Base-by-base conservation (phyloP, 2,888 invertebrate species). In the Diarsia brunnea region DNA sequence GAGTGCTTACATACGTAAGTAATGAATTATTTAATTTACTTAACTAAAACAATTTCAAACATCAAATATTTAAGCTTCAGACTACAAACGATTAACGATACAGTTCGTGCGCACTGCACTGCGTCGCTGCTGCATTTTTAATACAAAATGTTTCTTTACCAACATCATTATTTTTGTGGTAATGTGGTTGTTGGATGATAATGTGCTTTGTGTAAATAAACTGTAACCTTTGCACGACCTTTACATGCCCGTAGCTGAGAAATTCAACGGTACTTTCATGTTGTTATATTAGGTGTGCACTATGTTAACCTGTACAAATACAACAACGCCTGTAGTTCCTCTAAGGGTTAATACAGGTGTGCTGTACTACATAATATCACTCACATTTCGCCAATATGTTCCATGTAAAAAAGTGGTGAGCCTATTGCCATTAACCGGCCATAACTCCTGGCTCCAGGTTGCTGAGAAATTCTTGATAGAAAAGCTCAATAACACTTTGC, bases 161-260 rank as follows among this genome's bases (percentile, higher is more conserved):
- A 21, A 60, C 67, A 38, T 78, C 70, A 78, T 69, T 75, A 75
- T 73, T 74, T 75, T 64, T 64, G 55, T 73, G 68, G 55, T 43
- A 47, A 72, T 69, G 61, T 73, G 65, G 51, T 55, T 31, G 69
- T 67, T 73, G 63, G 58, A 73, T 70, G 73, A 66, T 70, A 67
- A 77, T 73, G 69, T 72, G 45, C 27, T 75, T 69, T 73, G 58
- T 63, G 66, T 68, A 75, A 70, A 83, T 73, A 75, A 64, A 75
- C 53, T 64, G 12, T 73, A 68, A 75, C 86, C 78, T 83, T 78
- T 49, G 24, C 12, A 12, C 45, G 73, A 80, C 86, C 84, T 85
- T 73, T 66, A 66, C 66, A 64, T 64, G 63, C 14, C 31, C 43
- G 58, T 31, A 72, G 66, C 67, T 19, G 64, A 73, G 53, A 71